Evolutionary conservation across 2,888 invertebrate genomes (phyloP).

Genomic region (Netelia inedita): DNA sequence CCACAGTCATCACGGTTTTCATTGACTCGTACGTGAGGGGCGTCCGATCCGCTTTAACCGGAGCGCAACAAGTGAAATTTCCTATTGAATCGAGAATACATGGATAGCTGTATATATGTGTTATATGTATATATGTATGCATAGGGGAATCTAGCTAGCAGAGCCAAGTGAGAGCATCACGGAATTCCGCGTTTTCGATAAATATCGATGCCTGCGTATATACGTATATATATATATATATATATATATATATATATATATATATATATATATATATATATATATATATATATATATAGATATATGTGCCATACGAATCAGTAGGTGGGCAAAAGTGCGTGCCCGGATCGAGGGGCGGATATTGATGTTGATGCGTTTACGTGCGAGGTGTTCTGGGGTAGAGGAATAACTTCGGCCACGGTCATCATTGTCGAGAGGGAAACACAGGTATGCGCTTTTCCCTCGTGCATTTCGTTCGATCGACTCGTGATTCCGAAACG

Average conservation of each 20-base stretch:
- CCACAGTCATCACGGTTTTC: conserved; percentile 67
- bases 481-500: conserved; percentile 4
- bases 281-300: neutral
- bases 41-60: conserved; percentile 72
- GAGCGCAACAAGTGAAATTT: conserved; percentile 74
- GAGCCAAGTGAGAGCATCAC: conserved; percentile 35
- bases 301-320: conserved; percentile 35
- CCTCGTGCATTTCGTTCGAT: neutral
- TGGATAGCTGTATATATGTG: conserved; percentile 4
- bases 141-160: conserved; percentile 28
- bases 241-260: neutral
- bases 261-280: neutral
- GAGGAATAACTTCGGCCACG: conserved; percentile 55
- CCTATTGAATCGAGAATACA: conserved; percentile 69
- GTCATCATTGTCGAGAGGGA: conserved; percentile 56
- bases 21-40: conserved; percentile 61
- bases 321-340: conserved; percentile 51
- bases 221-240: neutral
- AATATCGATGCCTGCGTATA: conserved; percentile 49
- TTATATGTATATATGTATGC: conserved; percentile 32
- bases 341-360: conserved; percentile 23
- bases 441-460: neutral
- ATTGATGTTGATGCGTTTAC: conserved; percentile 61
- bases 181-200: conserved; percentile 57
- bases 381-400: conserved; percentile 38